A percentile compares a stretch with the other conserved stretches of the same genome.
These are phyloP conservation scores for Odocoileus hemionus DNA, from an alignment of 2,113 vertebrate genomes.

Conservation along the genomic window DNA sequence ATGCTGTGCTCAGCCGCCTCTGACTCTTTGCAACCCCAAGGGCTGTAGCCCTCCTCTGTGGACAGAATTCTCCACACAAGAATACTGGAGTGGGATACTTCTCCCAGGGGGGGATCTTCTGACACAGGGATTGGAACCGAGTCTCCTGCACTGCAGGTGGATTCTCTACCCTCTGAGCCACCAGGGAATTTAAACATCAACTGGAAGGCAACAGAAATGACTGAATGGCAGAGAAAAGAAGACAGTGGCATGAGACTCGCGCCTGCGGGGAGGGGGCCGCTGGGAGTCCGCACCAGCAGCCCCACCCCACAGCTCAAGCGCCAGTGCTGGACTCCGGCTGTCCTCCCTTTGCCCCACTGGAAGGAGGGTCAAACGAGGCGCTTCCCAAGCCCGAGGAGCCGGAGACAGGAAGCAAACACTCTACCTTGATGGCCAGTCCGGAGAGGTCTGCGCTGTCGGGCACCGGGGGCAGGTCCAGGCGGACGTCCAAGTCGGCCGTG, in stretches of 20 bases:
- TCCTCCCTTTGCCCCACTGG: background rate
- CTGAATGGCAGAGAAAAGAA: background rate
- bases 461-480: slow-evolving; percentile 91
- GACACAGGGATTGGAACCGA: background rate
- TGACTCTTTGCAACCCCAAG: background rate
- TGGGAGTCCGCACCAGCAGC: background rate
- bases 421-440: slow-evolving; percentile 92
- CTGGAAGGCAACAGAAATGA: background rate
- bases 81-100: background rate
- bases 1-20: background rate
- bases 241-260: rapidly evolving
- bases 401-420: background rate
- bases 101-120: background rate
- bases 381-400: background rate
- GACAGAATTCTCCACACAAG: background rate
- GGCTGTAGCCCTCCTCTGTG: background rate
- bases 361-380: background rate
- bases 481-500: slow-evolving; percentile 92
- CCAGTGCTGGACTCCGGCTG: background rate
- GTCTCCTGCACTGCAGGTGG: background rate
- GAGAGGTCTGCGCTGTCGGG: slow-evolving; percentile 92
- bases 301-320: background rate
- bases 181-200: background rate
- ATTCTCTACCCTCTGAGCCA: background rate
- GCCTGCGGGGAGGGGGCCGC: background rate